Base-by-base conservation (phyloP, 2,888 invertebrate genomes). In the Hedya salicella region DNA sequence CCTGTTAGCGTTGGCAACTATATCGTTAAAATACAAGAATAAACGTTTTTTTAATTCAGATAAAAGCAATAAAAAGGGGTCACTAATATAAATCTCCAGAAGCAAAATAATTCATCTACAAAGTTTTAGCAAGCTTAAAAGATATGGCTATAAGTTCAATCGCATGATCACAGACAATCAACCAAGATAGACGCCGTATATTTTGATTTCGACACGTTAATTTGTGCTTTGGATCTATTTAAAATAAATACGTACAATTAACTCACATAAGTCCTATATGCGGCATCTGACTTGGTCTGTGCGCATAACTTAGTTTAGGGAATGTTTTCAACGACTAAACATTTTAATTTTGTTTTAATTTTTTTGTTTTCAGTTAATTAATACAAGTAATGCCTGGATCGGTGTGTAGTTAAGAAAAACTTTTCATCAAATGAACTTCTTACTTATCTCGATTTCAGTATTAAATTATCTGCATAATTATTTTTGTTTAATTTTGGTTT, bases 351-450 rank as follows among this genome's bases (percentile, higher is more conserved):
- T 71, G 36, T 71, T 83, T 83, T 74, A 74, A 78, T 78, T 76
- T 81, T 36, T 88, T 87, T 87, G 72, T 83, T 91, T 91, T 85
- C 91, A 91, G 91, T 91, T 91, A 86, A 90, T 89, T 89, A 88
- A 78, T 85, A 86, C 88, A 87, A 83, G 85, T 88, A 78, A 74
- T 83, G 79, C 80, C 80, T 83, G 87, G 86, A 88, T 86, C 82
- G 91, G 90, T 91, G 91, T 91, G 89, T 90, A 89, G 83, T 77
- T 79, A 67, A 72, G 70, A 66, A 57, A 52, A 14, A 25, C 49
- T 32, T 53, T 32, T 21, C 6, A 60, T 57, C 3, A 16, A 32
- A 46, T 62, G 44, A 30, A 13, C 14, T 46, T 56, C 54, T 46
- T 14, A 17, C 17, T 67, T 67, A 36, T 13, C 42, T 67, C 42